A percentile compares a stretch with the other conserved stretches of the same genome.
Conservation (phyloP, 1,140 invertebrate species). For the Mactra quadrangularis region DNA sequence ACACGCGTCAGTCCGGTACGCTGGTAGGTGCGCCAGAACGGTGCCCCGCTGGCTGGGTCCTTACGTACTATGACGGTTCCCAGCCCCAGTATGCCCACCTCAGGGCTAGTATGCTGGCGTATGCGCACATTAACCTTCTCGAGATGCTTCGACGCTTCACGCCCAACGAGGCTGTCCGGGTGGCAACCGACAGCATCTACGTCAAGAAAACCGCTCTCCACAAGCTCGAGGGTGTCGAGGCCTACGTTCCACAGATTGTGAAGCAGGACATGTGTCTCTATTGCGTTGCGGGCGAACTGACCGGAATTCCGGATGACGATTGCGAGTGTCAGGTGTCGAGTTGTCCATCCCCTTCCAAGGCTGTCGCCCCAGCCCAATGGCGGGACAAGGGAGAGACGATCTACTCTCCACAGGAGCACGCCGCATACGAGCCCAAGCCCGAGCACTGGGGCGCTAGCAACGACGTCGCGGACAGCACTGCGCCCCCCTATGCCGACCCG, state of each 20-base stretch:
- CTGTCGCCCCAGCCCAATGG: neutral
- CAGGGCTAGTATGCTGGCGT: conserved; percentile 42
- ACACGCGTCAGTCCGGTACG: conserved; percentile 34
- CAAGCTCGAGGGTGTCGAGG: conserved; percentile 25
- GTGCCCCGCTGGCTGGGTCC: neutral
- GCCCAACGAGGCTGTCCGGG: conserved; percentile 30
- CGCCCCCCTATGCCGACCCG: neutral
- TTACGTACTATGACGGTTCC: neutral
- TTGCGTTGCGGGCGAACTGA: no score
- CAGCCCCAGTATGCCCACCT: conserved; percentile 53
- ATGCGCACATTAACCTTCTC: conserved; percentile 59
- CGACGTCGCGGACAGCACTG: neutral
- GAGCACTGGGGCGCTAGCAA: neutral
- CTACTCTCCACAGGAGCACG: neutral
- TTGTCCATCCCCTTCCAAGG: no score
- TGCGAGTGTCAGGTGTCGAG: no score
- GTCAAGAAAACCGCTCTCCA: conserved; percentile 53
- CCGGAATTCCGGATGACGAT: no score
- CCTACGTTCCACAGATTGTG: conserved; percentile 1
- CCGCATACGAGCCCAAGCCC: neutral
- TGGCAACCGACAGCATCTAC: conserved; percentile 47
- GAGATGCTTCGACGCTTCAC: conserved; percentile 40
- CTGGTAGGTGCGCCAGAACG: conserved; percentile 37
- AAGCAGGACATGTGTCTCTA: no score
- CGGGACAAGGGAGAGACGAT: neutral